Conservation (phyloP, 2,888 invertebrate species). For the Drepanosiphum platanoidis region DNA sequence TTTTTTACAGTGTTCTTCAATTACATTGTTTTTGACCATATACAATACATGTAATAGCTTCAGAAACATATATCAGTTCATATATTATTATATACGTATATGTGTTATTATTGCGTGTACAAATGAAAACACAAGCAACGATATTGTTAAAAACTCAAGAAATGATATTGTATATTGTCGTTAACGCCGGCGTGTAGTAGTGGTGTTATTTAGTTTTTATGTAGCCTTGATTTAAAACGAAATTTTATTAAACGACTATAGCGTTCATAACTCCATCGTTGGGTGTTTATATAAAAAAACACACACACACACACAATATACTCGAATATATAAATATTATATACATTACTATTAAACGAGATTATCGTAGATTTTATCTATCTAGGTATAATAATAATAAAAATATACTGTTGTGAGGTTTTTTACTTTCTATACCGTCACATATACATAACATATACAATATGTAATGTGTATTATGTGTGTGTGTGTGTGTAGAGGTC, state of each 20-base stretch:
- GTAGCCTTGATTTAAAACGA: conserved; percentile 23
- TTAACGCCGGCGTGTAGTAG: no score
- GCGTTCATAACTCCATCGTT: background rate
- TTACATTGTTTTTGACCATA: background rate
- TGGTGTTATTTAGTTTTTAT: background rate
- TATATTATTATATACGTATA: background rate
- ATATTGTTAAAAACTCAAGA: background rate
- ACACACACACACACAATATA: background rate
- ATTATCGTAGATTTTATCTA: background rate
- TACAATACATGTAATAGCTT: background rate
- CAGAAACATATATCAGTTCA: background rate
- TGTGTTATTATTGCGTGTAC: background rate
- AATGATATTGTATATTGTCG: background rate
- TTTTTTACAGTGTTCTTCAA: background rate
- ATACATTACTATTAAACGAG: background rate
- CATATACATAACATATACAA: background rate
- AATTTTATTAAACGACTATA: background rate
- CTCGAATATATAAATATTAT: background rate
- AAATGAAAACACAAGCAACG: background rate
- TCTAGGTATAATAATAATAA: background rate
- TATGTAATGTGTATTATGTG: no score
- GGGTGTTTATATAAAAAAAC: background rate
- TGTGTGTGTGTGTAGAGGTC: background rate
- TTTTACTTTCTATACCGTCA: background rate
- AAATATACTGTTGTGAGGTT: background rate